Evolutionary conservation across 2,797 vertebrate species (phyloP), one percentile per base, ranked within the genome.

Genomic region (Neosalanx taihuensis): DNA sequence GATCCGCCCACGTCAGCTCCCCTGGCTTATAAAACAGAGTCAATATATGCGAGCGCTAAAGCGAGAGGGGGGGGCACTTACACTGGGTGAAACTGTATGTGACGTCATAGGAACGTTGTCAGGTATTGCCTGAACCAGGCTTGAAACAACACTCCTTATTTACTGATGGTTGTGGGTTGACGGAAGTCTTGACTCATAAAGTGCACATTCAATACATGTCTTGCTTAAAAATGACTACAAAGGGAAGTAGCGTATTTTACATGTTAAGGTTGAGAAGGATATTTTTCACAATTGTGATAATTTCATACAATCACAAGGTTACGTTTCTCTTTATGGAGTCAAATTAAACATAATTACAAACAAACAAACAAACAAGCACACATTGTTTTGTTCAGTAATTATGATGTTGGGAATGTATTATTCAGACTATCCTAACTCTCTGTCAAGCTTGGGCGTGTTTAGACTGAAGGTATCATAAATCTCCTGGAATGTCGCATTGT

Each of bases 111-210:
- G 67, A 72, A 81, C 57, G 51, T 23, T 31, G 59, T 53, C 56
- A 61, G 61, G 60, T 74, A 67, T 59, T 65, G 29, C 64, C 69
- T 15, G 26, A 46, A 63, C 9, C 30, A 63, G 37, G n/a, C 51
- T 7, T 26, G n/a, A 35, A 74, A 53, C 49, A 66, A 72, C 18
- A 3, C 58, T 33, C 76, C 61, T 83, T 79, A 81, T 82, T 78
- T 77, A 1, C 70, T 17, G 35, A 60, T 69, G 31, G 26, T 17
- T 30, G 33, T 64, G 0, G 10, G 17, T 1, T 4, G 7, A 2
- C 9, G n/a, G 18, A 18, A 18, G 7, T 33, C 3, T 0, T 13
- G 51, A 72, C 46, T 61, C 23, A 30, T 5, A 33, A n/a, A n/a
- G 12, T 60, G 20, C 9, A 64, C 41, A 20, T 58, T 69, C 10